Conservation (phyloP, 2,113 vertebrate genomes). For the Misgurnus anguillicaudatus region DNA sequence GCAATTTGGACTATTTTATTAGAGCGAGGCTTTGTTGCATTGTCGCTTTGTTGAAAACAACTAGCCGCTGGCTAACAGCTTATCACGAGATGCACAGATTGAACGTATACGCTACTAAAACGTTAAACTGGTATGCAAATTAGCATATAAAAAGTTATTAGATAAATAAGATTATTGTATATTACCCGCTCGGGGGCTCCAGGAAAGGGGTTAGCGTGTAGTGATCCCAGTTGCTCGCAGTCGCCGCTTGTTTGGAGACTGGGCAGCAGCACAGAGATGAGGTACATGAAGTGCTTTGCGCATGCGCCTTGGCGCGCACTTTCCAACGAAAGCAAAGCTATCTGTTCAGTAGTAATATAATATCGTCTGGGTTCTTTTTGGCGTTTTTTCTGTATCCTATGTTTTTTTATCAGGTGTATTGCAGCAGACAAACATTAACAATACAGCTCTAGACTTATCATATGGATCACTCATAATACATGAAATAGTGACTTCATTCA, state of each 20-base stretch:
- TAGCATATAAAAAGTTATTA: neutral
- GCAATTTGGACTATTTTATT: neutral
- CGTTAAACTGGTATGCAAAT: slow-evolving; percentile 50
- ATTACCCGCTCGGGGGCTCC: slow-evolving; percentile 80
- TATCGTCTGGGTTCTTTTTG: neutral
- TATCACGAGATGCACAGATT: slow-evolving; percentile 54
- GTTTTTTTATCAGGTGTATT: neutral
- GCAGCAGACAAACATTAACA: no score
- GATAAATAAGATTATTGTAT: slow-evolving; percentile 43
- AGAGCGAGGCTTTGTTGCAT: slow-evolving; percentile 66
- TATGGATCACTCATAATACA: no score
- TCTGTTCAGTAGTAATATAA: neutral
- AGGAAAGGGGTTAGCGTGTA: slow-evolving; percentile 67
- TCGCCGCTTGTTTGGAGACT: slow-evolving; percentile 78
- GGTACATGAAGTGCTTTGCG: slow-evolving; percentile 69
- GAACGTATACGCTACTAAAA: slow-evolving; percentile 50
- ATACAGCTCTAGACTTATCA: no score
- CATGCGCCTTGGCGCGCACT: slow-evolving; percentile 75
- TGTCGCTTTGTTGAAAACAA: slow-evolving; percentile 69
- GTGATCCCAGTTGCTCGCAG: slow-evolving; percentile 76
- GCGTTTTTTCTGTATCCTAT: neutral
- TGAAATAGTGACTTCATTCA: no score
- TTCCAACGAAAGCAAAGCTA: slow-evolving; percentile 59
- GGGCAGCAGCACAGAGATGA: slow-evolving; percentile 80
- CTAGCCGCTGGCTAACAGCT: slow-evolving; percentile 32